Evolutionary conservation across 1,140 invertebrate species (phyloP).

Genomic region (Drosophila repletoides): DNA sequence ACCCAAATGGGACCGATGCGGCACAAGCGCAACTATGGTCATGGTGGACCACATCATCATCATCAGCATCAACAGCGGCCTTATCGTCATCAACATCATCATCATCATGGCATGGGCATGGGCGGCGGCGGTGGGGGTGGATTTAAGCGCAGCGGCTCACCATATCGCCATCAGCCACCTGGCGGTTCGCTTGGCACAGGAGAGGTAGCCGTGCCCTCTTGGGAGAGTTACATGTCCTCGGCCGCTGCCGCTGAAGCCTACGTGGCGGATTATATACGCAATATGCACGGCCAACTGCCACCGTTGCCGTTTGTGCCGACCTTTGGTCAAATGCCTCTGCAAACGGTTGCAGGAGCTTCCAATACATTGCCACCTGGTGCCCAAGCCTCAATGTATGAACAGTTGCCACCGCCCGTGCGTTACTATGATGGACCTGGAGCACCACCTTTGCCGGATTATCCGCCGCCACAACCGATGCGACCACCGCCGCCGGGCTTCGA

Average conservation of each 20-base stretch:
- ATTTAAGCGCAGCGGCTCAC: constrained; percentile 85
- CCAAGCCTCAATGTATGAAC: constrained; percentile 83
- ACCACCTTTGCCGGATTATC: constrained; percentile 86
- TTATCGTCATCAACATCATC: constrained; percentile 62
- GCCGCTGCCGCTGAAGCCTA: constrained; percentile 89
- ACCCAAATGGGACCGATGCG: constrained; percentile 80
- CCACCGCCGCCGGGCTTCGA: constrained; percentile 84
- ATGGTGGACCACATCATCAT: constrained; percentile 63
- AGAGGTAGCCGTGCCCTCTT: constrained; percentile 83
- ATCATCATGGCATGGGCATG: constrained; percentile 52
- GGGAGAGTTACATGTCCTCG: constrained; percentile 82
- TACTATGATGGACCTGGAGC: constrained; percentile 89
- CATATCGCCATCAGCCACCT: constrained; percentile 82
- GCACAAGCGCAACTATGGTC: constrained; percentile 72
- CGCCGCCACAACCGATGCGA: constrained; percentile 82
- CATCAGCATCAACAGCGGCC: constrained; percentile 74
- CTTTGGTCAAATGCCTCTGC: constrained; percentile 84
- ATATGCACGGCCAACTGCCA: constrained; percentile 90
- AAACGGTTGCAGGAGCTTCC: constrained; percentile 83
- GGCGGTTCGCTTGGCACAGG: constrained; percentile 82
- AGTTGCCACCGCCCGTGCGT: constrained; percentile 86
- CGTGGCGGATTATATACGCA: constrained; percentile 90
- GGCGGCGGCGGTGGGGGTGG: constrained; percentile 65
- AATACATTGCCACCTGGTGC: constrained; percentile 87
- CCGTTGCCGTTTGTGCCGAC: constrained; percentile 88